phyloP scores from a whole-genome alignment of 2,113 vertebrate genomes.

The Neodon shergylaensis region DNA sequence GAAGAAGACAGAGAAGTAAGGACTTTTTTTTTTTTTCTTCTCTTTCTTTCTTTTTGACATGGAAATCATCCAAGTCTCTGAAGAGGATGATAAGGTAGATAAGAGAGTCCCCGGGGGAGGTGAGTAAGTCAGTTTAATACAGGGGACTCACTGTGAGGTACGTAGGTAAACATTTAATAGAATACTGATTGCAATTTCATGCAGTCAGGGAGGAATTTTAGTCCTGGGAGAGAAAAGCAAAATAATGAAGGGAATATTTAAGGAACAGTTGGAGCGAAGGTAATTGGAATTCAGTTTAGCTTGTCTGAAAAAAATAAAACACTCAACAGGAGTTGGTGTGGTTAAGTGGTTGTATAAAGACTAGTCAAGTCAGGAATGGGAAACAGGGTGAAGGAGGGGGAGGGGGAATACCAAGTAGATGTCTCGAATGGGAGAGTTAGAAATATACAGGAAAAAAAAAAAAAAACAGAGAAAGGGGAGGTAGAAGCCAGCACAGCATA shows the following conservation, averaged over 20 bases:
- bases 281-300: constrained; percentile 73
- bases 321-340: constrained; percentile 19
- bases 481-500: not conserved
- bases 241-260: constrained; percentile 60
- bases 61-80: not conserved
- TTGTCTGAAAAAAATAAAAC: constrained; percentile 52
- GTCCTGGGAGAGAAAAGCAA: constrained; percentile 53
- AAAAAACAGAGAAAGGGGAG: not conserved
- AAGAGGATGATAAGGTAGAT: not conserved
- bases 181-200: constrained; percentile 48
- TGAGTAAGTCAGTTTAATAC: not conserved
- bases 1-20: not conserved
- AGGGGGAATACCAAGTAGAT: not conserved
- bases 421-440: constrained; percentile 16
- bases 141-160: not conserved
- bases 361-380: constrained; percentile 43
- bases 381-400: not conserved
- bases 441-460: not conserved
- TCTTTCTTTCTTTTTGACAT: not conserved
- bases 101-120: not conserved
- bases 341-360: constrained; percentile 63
- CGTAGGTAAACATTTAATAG: not conserved
- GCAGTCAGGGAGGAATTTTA: constrained; percentile 39
- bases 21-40: not conserved
- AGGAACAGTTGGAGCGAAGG: constrained; percentile 54